Conservation (phyloP, 2,113 vertebrate genomes). For the Petrocephalus microphthalmus region DNA sequence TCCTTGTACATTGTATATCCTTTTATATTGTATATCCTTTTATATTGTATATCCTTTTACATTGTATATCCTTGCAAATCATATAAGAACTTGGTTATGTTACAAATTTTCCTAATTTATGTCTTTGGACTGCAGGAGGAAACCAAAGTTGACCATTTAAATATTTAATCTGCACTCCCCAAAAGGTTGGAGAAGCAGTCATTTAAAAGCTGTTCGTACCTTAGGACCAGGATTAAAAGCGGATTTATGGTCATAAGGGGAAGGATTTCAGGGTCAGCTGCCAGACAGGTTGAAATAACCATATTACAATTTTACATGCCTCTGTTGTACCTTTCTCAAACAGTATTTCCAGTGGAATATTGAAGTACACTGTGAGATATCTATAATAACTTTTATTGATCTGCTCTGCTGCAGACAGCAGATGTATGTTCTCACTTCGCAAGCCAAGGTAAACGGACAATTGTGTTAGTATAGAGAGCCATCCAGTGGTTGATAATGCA, state of each 20-base stretch:
- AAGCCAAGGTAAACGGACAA: not conserved
- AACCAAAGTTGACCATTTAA: not conserved
- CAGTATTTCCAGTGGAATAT: constrained; percentile 11
- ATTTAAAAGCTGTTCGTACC: not conserved
- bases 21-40: not conserved
- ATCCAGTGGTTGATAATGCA: not conserved
- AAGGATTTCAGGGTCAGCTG: not conserved
- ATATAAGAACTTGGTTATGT: not conserved
- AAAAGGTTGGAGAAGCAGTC: not conserved
- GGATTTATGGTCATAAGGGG: not conserved
- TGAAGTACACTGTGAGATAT: constrained; percentile 2
- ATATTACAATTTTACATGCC: constrained; percentile 15
- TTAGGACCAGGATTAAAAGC: not conserved
- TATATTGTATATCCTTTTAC: not conserved
- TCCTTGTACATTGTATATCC: not conserved
- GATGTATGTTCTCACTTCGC: not conserved
- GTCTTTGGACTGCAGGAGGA: not conserved
- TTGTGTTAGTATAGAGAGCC: not conserved
- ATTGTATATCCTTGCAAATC: not conserved
- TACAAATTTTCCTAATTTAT: not conserved
- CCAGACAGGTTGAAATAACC: constrained; percentile 10
- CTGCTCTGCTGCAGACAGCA: not conserved
- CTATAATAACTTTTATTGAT: constrained; percentile 21
- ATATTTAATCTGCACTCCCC: not conserved
- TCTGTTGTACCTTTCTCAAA: constrained; percentile 17